phyloP scores from a whole-genome alignment of 2,888 invertebrate species.

The Ptychoptera contaminata region DNA sequence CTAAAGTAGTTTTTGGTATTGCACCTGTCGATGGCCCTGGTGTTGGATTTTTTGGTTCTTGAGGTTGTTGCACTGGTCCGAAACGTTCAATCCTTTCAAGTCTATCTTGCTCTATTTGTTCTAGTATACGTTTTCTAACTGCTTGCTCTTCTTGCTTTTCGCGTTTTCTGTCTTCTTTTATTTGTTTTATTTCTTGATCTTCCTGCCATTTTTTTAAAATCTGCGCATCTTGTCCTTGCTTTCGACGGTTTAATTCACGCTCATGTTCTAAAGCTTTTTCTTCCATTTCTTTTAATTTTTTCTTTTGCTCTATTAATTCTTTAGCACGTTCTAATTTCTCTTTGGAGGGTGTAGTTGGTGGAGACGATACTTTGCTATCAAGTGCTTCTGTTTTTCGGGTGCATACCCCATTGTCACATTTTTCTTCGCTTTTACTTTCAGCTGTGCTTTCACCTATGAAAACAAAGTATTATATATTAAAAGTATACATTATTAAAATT shows the following conservation, averaged over 20 bases:
- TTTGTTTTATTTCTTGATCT: slow-evolving; percentile 55
- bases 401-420: neutral
- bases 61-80: slow-evolving; percentile 11
- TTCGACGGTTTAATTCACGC: slow-evolving; percentile 54
- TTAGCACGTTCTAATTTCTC: slow-evolving; percentile 44
- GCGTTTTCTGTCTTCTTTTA: slow-evolving; percentile 53
- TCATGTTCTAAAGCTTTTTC: slow-evolving; percentile 39
- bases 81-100: slow-evolving; percentile 43
- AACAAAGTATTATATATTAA: neutral
- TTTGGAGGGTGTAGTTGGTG: slow-evolving; percentile 11
- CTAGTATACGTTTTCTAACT: slow-evolving; percentile 59
- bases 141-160: slow-evolving; percentile 61
- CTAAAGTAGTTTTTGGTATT: slow-evolving; percentile 18
- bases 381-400: neutral
- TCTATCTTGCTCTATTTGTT: slow-evolving; percentile 76
- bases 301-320: slow-evolving; percentile 48
- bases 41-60: slow-evolving; percentile 18
- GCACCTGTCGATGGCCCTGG: slow-evolving; percentile 22
- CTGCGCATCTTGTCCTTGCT: slow-evolving; percentile 29
- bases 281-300: slow-evolving; percentile 44
- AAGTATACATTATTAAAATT: neutral
- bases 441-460: neutral
- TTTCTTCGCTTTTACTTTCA: neutral
- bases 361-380: neutral
- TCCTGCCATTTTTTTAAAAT: slow-evolving; percentile 47